Evolutionary conservation across 1,140 invertebrate species (phyloP), one percentile per base, ranked within the genome.

Genomic region (Hyposmocoma kahamanoa): DNA sequence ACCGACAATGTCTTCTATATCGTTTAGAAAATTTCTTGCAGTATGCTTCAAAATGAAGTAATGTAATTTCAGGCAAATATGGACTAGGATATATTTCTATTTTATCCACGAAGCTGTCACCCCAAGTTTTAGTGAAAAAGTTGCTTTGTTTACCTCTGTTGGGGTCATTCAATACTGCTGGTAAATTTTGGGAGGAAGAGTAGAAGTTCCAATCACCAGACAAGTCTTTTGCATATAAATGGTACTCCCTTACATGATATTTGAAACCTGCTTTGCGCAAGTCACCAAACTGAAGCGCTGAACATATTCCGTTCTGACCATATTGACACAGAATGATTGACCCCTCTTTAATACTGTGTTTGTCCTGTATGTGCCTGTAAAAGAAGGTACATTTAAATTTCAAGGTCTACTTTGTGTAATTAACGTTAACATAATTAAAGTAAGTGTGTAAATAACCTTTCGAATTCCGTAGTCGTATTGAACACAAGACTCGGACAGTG

Each of bases 101-200:
- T 61, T 92, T 93, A 53, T 98, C 96, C 5, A 97, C 90, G 86
- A 99, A 99, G 49, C 90, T 90, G 68, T 98, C 97, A 30, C 98
- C 98, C 98, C 98, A 99, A 56, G 96, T 97, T 82, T 96, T 97
- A 0, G 97, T 98, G 68, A 99, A 97, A 66, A 99, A 97, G 74
- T 97, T 96, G 67, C 90, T 92, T 74, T 95, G 95, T 82, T 96
- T 96, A 45, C 95, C 93, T 63, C 92, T 92, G 41, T 93, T 92
- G 0, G 98, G 98, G 88, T 99, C 97, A 87, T 98, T 98, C 20
- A 99, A 89, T 47, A 98, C 96, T 42, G 97, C 96, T 18, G 98
- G 95, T 55, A 99, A 89, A 86, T 99, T 99, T 85, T 98, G 96
- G 17, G 94, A 91, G 20, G 96, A 93, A 4, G 91, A 93, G 78